A percentile compares a stretch with the other conserved stretches of the same genome.
Evolutionary conservation across 2,888 invertebrate species (phyloP).

Genomic region (Lymantria dispar): DNA sequence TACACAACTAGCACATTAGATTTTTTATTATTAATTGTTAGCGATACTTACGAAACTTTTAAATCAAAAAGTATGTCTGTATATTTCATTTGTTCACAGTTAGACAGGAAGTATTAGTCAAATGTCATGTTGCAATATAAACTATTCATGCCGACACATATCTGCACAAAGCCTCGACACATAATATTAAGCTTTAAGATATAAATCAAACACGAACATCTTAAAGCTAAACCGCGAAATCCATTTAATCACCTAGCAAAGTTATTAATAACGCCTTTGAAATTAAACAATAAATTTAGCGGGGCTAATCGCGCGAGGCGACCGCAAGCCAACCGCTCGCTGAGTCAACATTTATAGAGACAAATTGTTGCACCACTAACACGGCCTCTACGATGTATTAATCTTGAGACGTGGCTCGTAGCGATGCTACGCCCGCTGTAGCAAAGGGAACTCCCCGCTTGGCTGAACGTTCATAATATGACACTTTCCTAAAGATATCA

Average conservation of each 20-base stretch:
- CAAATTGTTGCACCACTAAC: conserved; percentile 80
- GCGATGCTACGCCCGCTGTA: conserved; percentile 48
- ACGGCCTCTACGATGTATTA: conserved; percentile 75
- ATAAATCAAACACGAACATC: conserved; percentile 73
- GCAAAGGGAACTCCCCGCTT: conserved; percentile 38
- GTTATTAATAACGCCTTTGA: conserved; percentile 80
- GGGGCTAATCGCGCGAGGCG: conserved; percentile 76
- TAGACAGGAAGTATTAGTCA: conserved; percentile 24
- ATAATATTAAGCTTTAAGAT: conserved; percentile 56
- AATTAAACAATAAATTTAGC: conserved; percentile 82
- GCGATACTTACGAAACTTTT: no score
- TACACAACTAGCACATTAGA: not conserved
- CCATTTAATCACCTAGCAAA: conserved; percentile 76
- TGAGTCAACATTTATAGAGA: conserved; percentile 83
- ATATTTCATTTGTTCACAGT: conserved; percentile 4
- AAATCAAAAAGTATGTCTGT: not conserved
- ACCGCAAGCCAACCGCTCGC: conserved; percentile 68
- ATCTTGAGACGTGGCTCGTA: conserved; percentile 64
- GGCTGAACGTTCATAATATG: conserved; percentile 34
- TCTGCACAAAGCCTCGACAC: conserved; percentile 49
- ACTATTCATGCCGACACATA: conserved; percentile 38
- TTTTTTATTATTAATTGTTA: no score
- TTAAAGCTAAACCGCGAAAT: conserved; percentile 70
- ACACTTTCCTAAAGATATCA: conserved; percentile 23
- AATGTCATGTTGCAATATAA: conserved; percentile 28